Percentiles rank a stretch among this genome's conserved stretches.
Evolutionary conservation across 1,140 invertebrate species (phyloP).

Genomic region (Eriosoma lanigerum): DNA sequence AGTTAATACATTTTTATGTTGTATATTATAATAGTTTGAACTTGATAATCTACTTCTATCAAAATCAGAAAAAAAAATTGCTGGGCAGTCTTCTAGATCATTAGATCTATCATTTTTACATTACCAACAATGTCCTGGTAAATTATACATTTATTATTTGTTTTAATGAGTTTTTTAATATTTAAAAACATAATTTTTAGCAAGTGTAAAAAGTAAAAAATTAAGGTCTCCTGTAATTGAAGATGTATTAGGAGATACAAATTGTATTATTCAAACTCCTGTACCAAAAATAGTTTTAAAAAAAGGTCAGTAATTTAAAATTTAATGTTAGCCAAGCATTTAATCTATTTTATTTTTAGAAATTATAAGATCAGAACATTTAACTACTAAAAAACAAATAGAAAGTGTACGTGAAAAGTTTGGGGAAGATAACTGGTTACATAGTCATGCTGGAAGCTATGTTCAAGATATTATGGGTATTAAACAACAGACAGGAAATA

Average conservation of each 20-base stretch:
- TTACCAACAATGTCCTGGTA: slow-evolving; percentile 53
- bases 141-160: slow-evolving; percentile 52
- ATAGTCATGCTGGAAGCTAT: slow-evolving; percentile 60
- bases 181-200: slow-evolving; percentile 12
- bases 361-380: slow-evolving; percentile 60
- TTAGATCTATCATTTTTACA: slow-evolving; percentile 56
- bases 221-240: slow-evolving; percentile 27
- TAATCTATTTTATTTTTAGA: slow-evolving; percentile 34
- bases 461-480: slow-evolving; percentile 48
- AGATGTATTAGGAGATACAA: background rate
- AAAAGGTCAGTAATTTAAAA: background rate
- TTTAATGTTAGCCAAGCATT: background rate
- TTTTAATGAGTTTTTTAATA: slow-evolving; percentile 41
- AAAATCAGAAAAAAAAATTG: slow-evolving; percentile 46
- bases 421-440: slow-evolving; percentile 66
- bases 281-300: background rate
- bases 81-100: slow-evolving; percentile 55
- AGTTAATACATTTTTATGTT: too few species aligned
- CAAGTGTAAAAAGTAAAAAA: slow-evolving; percentile 53
- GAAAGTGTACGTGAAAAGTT: slow-evolving; percentile 63
- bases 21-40: slow-evolving; percentile 5
- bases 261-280: background rate
- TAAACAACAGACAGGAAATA: slow-evolving; percentile 24
- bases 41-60: slow-evolving; percentile 37
- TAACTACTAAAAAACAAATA: slow-evolving; percentile 66